Evolutionary conservation across 2,888 invertebrate species (phyloP), one percentile per base, ranked within the genome.

Genomic region (Tipula unca): DNA sequence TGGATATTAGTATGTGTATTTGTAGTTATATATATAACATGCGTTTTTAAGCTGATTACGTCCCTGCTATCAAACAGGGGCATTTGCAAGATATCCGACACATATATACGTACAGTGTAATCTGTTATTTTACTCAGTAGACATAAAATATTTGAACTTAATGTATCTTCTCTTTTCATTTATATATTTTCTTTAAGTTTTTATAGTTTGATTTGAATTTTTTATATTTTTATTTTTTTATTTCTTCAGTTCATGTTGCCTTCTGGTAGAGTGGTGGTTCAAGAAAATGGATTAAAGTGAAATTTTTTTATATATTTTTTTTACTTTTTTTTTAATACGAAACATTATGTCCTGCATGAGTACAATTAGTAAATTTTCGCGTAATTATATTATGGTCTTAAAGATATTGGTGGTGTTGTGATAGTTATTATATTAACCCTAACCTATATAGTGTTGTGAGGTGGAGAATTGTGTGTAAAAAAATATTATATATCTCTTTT

Each of bases 81-180:
- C 69, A 69, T 69, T 69, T 69, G 69, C 69, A 69, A 69, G 69
- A 69, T 69, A 69, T 69, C 69, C 69, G 69, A 69, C 69, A 69
- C 69, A 69, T 69, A 69, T 69, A 69, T 69, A 69, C 69, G 20
- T 69, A 69, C 69, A 25, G 69, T 69, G 20, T 69, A 69, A 69
- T 69, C 69, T 69, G 69, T 69, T 69, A 25, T 69, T 69, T 10
- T 69, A 69, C 69, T 69, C 69, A 69, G 69, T 69, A 69, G 69
- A 69, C 69, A 69, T 25, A 69, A 20, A 69, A 69, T 69, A 69
- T 69, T 69, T 69, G 69, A 69, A 69, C 69, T 69, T 69, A 69
- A 69, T 69, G 69, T 69, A 69, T 69, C 69, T 69, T 69, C 69
- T 69, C 69, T 69, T 69, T 69, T 69, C 20, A 69, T 10, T 69